A percentile compares a stretch with the other conserved stretches of the same genome.
phyloP scores from a whole-genome alignment of 2,888 invertebrate species.

The Pyrrhia umbra region DNA sequence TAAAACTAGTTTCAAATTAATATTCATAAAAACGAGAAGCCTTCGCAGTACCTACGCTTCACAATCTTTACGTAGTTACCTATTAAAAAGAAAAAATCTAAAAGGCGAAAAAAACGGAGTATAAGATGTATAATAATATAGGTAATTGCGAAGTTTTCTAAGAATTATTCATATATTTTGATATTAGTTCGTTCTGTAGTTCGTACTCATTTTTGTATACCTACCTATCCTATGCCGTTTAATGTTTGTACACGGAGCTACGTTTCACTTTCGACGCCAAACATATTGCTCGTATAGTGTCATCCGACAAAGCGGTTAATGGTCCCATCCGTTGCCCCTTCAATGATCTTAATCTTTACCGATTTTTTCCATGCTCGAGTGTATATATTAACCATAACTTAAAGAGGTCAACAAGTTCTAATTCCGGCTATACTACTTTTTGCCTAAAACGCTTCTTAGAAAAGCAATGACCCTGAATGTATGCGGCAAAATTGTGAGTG shows the following conservation, averaged over 20 bases:
- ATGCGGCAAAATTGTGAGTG: slow-evolving; percentile 58
- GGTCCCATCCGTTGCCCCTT: slow-evolving; percentile 1
- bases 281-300: slow-evolving; percentile 1
- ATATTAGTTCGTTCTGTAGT: slow-evolving; percentile 6
- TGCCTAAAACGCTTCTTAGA: slow-evolving; percentile 13
- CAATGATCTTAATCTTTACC: slow-evolving; percentile 25
- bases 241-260: neutral
- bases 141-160: neutral
- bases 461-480: slow-evolving; percentile 38
- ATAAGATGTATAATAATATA: no score
- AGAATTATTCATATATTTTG: neutral
- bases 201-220: neutral
- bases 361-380: slow-evolving; percentile 4
- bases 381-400: slow-evolving; percentile 2
- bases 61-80: neutral
- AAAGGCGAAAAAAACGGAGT: no score
- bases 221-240: no score
- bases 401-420: slow-evolving; percentile 6
- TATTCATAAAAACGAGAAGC: neutral
- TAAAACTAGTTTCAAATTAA: neutral
- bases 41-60: no score
- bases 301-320: slow-evolving; percentile 9
- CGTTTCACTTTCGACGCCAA: neutral
- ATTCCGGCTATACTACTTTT: slow-evolving; percentile 8
- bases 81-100: neutral